phyloP scores from a whole-genome alignment of 1,140 invertebrate species.

The Drosophila pachea region DNA sequence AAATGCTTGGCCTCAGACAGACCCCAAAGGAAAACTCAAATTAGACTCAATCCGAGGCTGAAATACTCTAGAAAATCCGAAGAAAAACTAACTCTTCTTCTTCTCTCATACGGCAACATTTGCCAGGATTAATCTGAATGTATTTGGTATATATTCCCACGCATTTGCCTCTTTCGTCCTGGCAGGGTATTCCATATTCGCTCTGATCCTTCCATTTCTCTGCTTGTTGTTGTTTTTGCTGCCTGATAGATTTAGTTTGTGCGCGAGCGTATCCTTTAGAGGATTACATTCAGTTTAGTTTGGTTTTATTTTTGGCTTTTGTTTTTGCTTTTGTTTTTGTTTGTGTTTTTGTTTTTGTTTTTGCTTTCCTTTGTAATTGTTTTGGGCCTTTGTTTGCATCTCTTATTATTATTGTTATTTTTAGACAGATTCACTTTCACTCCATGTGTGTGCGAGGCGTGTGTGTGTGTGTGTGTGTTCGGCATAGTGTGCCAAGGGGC shows the following conservation, averaged over 20 bases:
- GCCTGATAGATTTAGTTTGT: conserved; percentile 64
- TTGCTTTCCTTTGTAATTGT: conserved; percentile 74
- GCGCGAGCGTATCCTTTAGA: conserved; percentile 61
- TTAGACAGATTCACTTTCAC: conserved; percentile 59
- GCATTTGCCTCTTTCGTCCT: not conserved
- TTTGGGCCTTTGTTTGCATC: conserved; percentile 50
- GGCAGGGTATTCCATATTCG: too few species aligned
- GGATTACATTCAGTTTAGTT: conserved; percentile 61
- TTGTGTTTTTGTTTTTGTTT: conserved; percentile 53
- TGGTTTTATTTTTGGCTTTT: conserved; percentile 68
- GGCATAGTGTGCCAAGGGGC: not conserved
- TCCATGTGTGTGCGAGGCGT: conserved; percentile 10
- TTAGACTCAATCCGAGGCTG: too few species aligned
- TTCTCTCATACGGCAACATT: too few species aligned
- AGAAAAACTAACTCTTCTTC: too few species aligned
- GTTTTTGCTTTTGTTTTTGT: conserved; percentile 32
- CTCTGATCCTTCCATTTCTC: not conserved
- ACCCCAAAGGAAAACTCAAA: too few species aligned
- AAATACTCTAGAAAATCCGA: too few species aligned
- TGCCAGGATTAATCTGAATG: too few species aligned
- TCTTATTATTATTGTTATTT: conserved; percentile 56
- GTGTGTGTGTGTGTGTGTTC: not conserved
- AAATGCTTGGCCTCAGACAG: too few species aligned
- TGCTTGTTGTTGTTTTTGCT: not conserved
- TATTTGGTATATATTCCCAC: too few species aligned